phyloP scores from a whole-genome alignment of 2,113 vertebrate species.

The Rhadina sibilatrix region DNA sequence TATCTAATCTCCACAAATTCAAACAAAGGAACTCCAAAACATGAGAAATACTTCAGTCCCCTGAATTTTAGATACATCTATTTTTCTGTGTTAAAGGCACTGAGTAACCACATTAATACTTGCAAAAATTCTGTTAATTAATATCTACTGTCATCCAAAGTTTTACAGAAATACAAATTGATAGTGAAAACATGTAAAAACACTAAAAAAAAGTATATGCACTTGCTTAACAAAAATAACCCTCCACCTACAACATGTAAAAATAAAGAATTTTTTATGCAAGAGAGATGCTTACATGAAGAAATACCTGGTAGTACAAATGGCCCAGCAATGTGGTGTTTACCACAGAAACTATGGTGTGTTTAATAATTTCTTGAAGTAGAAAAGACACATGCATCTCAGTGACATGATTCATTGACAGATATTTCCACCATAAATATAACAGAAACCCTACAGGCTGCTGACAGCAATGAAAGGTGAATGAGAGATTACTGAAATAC shows the following conservation, averaged over 20 bases:
- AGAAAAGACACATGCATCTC: background rate
- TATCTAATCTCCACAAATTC: background rate
- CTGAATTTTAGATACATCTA: background rate
- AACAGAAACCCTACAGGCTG: background rate
- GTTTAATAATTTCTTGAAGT: background rate
- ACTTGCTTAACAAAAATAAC: background rate
- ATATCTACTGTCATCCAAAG: background rate
- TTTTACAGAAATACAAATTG: background rate
- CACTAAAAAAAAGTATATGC: background rate
- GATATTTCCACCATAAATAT: background rate
- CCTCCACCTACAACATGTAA: background rate
- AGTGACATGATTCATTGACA: background rate
- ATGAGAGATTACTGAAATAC: slow-evolving; percentile 29
- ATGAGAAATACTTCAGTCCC: background rate
- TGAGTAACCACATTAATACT: background rate
- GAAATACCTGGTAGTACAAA: background rate
- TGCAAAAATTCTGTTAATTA: background rate
- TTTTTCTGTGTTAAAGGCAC: background rate
- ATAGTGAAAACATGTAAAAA: background rate
- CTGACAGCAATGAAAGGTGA: slow-evolving; percentile 4
- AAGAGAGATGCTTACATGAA: background rate
- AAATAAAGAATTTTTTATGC: background rate
- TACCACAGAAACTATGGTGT: background rate
- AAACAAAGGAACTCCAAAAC: background rate
- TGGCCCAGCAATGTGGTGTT: background rate